Evolutionary conservation across 2,113 vertebrate species (phyloP).

Genomic region (Tinamus guttatus): DNA sequence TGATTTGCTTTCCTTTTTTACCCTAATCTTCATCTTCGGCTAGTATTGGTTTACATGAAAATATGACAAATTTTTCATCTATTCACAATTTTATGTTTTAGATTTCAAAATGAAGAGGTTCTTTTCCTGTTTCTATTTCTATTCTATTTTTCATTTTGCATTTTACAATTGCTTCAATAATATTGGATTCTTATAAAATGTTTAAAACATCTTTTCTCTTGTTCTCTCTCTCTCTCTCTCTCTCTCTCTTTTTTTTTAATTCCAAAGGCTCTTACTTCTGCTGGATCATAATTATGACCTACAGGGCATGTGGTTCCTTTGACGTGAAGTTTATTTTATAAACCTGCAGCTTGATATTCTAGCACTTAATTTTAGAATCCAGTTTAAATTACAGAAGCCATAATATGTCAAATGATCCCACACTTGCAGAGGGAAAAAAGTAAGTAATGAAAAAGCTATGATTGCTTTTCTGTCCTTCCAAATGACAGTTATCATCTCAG

Average conservation of each 20-base stretch:
- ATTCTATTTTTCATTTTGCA: not conserved
- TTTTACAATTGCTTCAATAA: not conserved
- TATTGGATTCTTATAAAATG: not conserved
- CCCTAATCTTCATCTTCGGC: not conserved
- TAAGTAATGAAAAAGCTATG: conserved; percentile 99
- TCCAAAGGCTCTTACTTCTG: conserved; percentile 48
- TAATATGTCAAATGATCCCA: conserved; percentile 99
- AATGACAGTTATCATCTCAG: conserved; percentile 99
- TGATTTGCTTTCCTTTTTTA: no score
- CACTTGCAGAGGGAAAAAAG: conserved; percentile 94
- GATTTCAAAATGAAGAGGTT: not conserved
- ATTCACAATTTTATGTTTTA: not conserved
- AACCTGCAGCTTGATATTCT: conserved; percentile 95
- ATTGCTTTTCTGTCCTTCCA: conserved; percentile 99
- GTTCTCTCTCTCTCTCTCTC: no score
- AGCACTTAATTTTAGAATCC: conserved; percentile 99
- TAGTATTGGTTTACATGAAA: not conserved
- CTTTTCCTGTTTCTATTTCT: not conserved
- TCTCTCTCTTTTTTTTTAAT: not conserved
- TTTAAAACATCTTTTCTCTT: not conserved
- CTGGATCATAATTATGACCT: conserved; percentile 83
- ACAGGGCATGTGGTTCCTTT: conserved; percentile 85
- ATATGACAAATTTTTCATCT: not conserved
- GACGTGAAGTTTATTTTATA: conserved; percentile 94
- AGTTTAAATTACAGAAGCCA: conserved; percentile 98